Evolutionary conservation across 2,888 invertebrate species (phyloP), one percentile per base, ranked within the genome.

Genomic region (Ochlodes sylvanus): DNA sequence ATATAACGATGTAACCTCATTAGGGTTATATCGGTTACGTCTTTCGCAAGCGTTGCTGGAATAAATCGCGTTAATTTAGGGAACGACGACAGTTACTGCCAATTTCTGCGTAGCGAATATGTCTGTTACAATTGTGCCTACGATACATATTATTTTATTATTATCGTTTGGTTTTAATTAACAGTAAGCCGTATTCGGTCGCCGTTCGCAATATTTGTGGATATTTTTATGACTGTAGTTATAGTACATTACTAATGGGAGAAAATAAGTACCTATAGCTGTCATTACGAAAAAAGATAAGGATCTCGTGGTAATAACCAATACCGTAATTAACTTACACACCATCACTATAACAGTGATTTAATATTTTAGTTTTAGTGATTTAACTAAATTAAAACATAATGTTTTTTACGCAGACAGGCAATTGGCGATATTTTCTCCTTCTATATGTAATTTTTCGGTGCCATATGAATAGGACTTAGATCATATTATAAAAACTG

Each of bases 1-100:
- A 77, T 78, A 76, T 79, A 83, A 78, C 77, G 71, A 62, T 68
- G 69, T 73, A 72, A 75, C 74, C 75, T 76, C 78, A 76, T 75
- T 74, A 76, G 70, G 71, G 73, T 75, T 72, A 75, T 74, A 77
- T 76, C 73, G 75, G 75, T 76, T 73, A 75, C 75, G 77, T 77
- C 76, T 74, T 74, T 74, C 70, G 73, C 75, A 75, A 73, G 72
- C 69, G 74, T 70, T 71, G 63, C 71, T 60, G 66, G 72, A 74
- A 77, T 79, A 76, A 76, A 77, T 76, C 74, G 71, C 72, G 74
- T 69, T 74, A 76, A 72, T 74, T 71, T 50, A 71, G 72, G 80
- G 79, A 57, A 64, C 27, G 57, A 50, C 56, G 57, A 57, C 57
- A 50, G 34, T 64, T 64, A 57, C 57, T 64, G n/a, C 64, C 57